These are phyloP conservation scores for Stenchaetothrips biformis DNA, from an alignment of 2,888 invertebrate species.

Conservation along the genomic window DNA sequence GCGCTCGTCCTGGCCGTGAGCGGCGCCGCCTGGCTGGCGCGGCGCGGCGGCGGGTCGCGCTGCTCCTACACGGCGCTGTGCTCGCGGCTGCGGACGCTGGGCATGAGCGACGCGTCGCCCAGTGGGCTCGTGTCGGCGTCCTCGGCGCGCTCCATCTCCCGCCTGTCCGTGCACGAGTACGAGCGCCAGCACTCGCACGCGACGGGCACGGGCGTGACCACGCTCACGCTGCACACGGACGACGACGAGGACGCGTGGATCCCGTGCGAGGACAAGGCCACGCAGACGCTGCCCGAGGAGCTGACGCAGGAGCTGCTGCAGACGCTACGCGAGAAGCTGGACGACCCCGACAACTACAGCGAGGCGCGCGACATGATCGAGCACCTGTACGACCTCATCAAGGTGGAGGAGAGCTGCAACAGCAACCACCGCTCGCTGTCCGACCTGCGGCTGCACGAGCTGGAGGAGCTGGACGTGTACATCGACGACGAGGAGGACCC, in stretches of 20 bases:
- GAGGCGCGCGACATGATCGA: constrained; percentile 74
- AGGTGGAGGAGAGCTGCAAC: constrained; percentile 62
- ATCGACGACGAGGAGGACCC: constrained; percentile 35
- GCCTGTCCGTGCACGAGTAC: constrained; percentile 58
- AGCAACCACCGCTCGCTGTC: constrained; percentile 43
- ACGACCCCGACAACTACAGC: constrained; percentile 66
- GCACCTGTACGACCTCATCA: constrained; percentile 67
- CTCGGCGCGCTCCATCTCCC: constrained; percentile 57
- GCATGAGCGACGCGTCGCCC: neutral
- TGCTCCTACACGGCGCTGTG: constrained; percentile 32
- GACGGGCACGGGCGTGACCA: constrained; percentile 29
- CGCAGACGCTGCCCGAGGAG: constrained; percentile 69
- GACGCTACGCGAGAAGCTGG: constrained; percentile 61
- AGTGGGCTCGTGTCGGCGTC: constrained; percentile 44
- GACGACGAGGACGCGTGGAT: constrained; percentile 43
- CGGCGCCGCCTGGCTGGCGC: constrained; percentile 55
- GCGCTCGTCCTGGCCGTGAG: constrained; percentile 53
- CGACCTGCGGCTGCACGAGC: constrained; percentile 40
- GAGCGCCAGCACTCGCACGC: constrained; percentile 45
- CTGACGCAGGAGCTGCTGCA: constrained; percentile 62
- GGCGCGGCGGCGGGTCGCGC: constrained; percentile 49
- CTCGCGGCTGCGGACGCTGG: constrained; percentile 3
- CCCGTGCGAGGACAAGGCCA: constrained; percentile 56
- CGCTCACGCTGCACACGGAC: constrained; percentile 34
- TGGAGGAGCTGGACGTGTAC: constrained; percentile 42